Evolutionary conservation across 53 echinoderm and acorn worm genomes (phyloP).

Genomic region (Holothuria leucospilota): DNA sequence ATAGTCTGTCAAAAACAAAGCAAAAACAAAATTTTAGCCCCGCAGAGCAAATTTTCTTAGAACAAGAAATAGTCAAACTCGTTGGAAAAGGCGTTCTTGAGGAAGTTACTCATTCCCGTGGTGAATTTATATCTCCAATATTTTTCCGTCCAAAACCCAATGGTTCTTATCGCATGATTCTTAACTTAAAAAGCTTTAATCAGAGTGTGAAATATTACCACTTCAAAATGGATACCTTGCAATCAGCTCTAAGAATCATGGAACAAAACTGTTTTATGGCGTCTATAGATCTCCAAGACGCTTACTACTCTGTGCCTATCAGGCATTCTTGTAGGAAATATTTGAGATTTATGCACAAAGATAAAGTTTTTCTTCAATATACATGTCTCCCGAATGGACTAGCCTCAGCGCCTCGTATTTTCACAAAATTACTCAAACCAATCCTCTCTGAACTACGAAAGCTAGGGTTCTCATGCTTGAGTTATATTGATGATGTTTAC

Average conservation of each 20-base stretch:
- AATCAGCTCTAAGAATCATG: no score
- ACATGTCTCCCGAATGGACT: background rate
- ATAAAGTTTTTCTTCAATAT: background rate
- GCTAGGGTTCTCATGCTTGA: background rate
- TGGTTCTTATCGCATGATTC: constrained; percentile 42
- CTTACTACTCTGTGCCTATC: constrained; percentile 5
- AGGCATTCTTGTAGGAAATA: background rate
- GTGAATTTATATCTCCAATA: no score
- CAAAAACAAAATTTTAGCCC: no score
- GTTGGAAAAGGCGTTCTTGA: no score
- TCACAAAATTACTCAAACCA: no score
- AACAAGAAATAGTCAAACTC: no score
- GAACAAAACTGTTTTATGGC: constrained; percentile 4
- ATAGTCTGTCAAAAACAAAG: no score
- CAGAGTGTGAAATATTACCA: background rate
- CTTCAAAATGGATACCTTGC: no score
- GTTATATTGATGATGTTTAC: constrained; percentile 29
- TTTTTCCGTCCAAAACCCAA: constrained; percentile 8
- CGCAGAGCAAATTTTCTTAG: no score
- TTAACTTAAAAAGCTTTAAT: constrained; percentile 23
- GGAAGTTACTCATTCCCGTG: no score
- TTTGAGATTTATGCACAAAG: background rate
- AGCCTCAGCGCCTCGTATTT: no score
- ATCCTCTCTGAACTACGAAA: constrained; percentile 10
- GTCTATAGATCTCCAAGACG: constrained; percentile 23